phyloP scores from a whole-genome alignment of 2,797 vertebrate species.

The Chaetophractus vellerosus region DNA sequence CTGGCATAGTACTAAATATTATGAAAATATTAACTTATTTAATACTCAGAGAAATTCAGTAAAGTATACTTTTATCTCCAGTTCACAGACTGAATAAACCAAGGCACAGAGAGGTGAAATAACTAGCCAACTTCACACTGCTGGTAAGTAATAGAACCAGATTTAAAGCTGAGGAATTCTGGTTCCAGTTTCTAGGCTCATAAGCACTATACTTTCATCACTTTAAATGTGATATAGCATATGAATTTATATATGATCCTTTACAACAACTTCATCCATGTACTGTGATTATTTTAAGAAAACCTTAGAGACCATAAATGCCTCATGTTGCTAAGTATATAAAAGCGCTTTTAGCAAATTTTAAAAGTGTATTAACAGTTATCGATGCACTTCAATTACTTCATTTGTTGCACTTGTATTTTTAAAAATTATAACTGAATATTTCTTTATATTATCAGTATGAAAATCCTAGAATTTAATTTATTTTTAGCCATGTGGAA shows the following conservation, averaged over 20 bases:
- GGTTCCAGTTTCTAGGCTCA: background rate
- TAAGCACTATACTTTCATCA: background rate
- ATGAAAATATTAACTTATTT: background rate
- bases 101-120: background rate
- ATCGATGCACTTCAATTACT: conserved; percentile 48
- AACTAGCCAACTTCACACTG: background rate
- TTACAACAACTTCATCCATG: background rate
- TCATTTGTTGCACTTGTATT: conserved; percentile 3
- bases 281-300: background rate
- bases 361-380: conserved; percentile 50
- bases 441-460: background rate
- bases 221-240: background rate
- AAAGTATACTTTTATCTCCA: background rate
- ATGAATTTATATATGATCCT: background rate
- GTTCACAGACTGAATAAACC: background rate
- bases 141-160: background rate
- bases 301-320: background rate
- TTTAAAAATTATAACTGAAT: background rate
- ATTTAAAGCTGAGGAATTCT: background rate
- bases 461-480: conserved; percentile 53
- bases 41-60: background rate
- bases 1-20: background rate
- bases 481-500: conserved; percentile 31
- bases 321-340: background rate
- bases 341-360: background rate